Percentiles rank a stretch among this genome's conserved stretches.
Evolutionary conservation across 2,888 invertebrate species (phyloP).

Genomic region (Seira sanloemensis): DNA sequence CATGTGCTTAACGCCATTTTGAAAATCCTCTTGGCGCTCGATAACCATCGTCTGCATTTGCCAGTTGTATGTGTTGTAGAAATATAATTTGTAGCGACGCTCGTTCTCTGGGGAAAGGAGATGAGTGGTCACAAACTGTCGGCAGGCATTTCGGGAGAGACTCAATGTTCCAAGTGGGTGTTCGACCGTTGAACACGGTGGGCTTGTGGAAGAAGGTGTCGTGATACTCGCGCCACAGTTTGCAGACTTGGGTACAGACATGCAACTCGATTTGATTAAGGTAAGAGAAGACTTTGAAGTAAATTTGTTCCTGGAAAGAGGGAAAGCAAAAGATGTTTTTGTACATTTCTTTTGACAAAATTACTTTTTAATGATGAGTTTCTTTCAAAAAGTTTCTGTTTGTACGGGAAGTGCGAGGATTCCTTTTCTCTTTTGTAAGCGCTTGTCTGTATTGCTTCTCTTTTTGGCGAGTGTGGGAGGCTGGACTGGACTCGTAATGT

Average conservation of each 20-base stretch:
- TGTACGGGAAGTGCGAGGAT: slow-evolving; percentile 34
- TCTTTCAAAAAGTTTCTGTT: background rate
- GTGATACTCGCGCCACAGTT: slow-evolving; percentile 50
- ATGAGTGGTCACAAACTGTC: background rate
- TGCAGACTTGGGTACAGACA: slow-evolving; percentile 55
- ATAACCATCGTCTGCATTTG: slow-evolving; percentile 22
- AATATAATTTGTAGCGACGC: slow-evolving; percentile 44
- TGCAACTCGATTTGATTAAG: slow-evolving; percentile 49
- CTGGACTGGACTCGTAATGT: background rate
- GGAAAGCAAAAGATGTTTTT: background rate
- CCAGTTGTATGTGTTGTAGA: slow-evolving; percentile 19
- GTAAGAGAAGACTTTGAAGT: slow-evolving; percentile 46
- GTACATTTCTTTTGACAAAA: background rate
- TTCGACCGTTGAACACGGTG: slow-evolving; percentile 42
- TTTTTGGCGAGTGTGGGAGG: background rate
- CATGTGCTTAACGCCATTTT: slow-evolving; percentile 39
- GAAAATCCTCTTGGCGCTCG: slow-evolving; percentile 19
- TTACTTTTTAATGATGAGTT: background rate
- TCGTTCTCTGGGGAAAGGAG: slow-evolving; percentile 34
- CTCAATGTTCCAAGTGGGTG: background rate
- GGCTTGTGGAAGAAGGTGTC: slow-evolving; percentile 44
- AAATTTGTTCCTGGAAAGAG: slow-evolving; percentile 37
- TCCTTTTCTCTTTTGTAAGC: slow-evolving; percentile 10
- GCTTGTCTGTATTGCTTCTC: background rate
- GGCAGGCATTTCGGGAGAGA: background rate